Percentiles rank a stretch among this genome's conserved stretches.
phyloP scores from a whole-genome alignment of 2,888 invertebrate species.

The Apotomis betuletana region DNA sequence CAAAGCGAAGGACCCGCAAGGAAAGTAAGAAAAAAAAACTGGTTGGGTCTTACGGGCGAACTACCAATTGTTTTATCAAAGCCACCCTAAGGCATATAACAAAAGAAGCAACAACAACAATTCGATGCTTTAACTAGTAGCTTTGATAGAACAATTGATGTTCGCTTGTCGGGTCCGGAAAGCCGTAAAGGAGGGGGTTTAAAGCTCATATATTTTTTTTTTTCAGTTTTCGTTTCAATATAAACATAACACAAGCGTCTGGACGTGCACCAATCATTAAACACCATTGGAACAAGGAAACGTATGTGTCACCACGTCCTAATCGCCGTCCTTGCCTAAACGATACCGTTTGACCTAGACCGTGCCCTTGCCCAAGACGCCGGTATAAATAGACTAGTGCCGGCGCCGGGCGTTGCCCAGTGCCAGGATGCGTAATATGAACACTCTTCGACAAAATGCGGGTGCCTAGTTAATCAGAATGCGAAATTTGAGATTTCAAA shows the following conservation, averaged over 20 bases:
- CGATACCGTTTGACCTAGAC: conserved; percentile 56
- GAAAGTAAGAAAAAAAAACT: too few species aligned
- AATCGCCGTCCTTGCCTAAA: conserved; percentile 50
- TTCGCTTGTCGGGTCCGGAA: too few species aligned
- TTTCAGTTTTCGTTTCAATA: neutral
- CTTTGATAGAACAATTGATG: too few species aligned
- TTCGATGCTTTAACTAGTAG: too few species aligned
- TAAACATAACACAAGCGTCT: neutral
- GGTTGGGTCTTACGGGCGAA: too few species aligned
- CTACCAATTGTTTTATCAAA: too few species aligned
- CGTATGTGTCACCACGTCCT: conserved; percentile 38
- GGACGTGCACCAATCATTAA: neutral
- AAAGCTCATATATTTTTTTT: too few species aligned
- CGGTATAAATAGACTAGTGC: conserved; percentile 58
- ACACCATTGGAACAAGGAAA: conserved; percentile 14
- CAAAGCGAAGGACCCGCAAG: too few species aligned
- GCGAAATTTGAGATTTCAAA: too few species aligned
- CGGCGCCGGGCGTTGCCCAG: conserved; percentile 52
- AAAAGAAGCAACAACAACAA: too few species aligned
- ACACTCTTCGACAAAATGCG: conserved; percentile 17
- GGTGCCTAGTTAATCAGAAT: neutral
- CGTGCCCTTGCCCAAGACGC: conserved; percentile 49
- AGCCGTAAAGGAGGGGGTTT: too few species aligned
- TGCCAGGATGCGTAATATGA: conserved; percentile 13
- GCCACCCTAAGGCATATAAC: too few species aligned